phyloP scores from a whole-genome alignment of 2,797 vertebrate genomes.

The Rhincodon typus region DNA sequence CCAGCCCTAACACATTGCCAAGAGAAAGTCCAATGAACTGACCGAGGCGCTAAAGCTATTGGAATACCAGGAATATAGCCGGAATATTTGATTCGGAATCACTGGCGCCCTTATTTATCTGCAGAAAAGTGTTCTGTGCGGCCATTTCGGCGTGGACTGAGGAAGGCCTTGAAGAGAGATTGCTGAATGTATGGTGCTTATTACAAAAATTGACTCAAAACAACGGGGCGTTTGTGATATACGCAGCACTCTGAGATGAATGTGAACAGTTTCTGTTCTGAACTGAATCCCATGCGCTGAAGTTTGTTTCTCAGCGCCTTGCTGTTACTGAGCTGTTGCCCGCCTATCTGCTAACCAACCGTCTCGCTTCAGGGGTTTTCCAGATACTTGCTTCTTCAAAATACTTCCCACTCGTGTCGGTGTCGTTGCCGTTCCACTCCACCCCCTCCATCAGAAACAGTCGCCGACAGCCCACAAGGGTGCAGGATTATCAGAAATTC shows the following conservation, averaged over 20 bases:
- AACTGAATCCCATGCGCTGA: neutral
- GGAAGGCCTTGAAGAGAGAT: neutral
- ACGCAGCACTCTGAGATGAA: neutral
- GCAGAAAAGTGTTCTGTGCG: conserved; percentile 19
- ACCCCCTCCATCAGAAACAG: neutral
- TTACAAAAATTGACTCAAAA: conserved; percentile 18
- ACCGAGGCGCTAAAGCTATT: neutral
- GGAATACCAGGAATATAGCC: neutral
- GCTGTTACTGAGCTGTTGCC: conserved; percentile 20
- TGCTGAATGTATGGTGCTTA: conserved; percentile 15
- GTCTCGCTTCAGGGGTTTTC: neutral
- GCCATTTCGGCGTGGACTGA: neutral
- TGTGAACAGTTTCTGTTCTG: neutral
- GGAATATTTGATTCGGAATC: neutral
- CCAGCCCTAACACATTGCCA: neutral
- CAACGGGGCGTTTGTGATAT: neutral
- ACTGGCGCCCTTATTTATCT: conserved; percentile 12
- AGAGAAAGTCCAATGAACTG: neutral
- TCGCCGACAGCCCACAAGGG: neutral
- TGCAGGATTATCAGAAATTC: neutral
- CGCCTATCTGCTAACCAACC: neutral
- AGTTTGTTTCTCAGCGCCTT: neutral
- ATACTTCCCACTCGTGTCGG: neutral
- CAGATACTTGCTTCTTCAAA: neutral
- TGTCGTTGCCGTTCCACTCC: neutral